Evolutionary conservation across 2,888 invertebrate species (phyloP).

Genomic region (Perdita meconis): DNA sequence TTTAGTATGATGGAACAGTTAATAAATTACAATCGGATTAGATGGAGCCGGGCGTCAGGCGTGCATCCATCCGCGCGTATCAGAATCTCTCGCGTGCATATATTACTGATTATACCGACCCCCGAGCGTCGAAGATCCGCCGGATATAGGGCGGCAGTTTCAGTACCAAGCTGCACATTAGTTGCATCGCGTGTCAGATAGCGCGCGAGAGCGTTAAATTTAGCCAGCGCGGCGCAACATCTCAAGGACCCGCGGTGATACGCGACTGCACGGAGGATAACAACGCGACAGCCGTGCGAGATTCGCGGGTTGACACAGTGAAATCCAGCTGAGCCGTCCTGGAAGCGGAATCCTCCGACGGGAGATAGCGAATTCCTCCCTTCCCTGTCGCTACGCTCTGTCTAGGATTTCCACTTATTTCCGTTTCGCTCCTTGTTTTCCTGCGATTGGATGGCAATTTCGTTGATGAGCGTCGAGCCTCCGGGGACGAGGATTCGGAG

Average conservation of each 20-base stretch:
- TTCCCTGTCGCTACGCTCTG: neutral
- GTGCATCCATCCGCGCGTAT: conserved; percentile 35
- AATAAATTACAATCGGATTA: neutral
- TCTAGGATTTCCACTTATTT: too few species aligned
- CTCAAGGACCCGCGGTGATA: conserved; percentile 42
- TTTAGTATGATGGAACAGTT: neutral
- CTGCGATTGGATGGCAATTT: too few species aligned
- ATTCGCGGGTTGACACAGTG: conserved; percentile 46
- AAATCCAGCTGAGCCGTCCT: conserved; percentile 13
- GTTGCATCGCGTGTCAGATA: conserved; percentile 49
- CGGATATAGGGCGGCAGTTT: conserved; percentile 44
- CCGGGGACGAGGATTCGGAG: too few species aligned
- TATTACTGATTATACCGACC: conserved; percentile 48
- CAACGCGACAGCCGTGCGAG: conserved; percentile 37
- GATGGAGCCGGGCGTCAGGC: conserved; percentile 1
- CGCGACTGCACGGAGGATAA: conserved; percentile 43
- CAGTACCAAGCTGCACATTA: conserved; percentile 41
- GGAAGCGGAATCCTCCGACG: neutral
- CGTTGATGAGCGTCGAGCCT: too few species aligned
- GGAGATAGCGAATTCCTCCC: neutral
- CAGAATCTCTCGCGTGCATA: conserved; percentile 32
- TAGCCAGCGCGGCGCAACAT: conserved; percentile 24
- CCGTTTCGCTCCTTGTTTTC: too few species aligned
- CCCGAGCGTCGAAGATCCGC: conserved; percentile 44
- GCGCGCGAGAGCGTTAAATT: conserved; percentile 46